phyloP scores from a whole-genome alignment of 2,797 vertebrate genomes.

The Propithecus deckenii region DNA sequence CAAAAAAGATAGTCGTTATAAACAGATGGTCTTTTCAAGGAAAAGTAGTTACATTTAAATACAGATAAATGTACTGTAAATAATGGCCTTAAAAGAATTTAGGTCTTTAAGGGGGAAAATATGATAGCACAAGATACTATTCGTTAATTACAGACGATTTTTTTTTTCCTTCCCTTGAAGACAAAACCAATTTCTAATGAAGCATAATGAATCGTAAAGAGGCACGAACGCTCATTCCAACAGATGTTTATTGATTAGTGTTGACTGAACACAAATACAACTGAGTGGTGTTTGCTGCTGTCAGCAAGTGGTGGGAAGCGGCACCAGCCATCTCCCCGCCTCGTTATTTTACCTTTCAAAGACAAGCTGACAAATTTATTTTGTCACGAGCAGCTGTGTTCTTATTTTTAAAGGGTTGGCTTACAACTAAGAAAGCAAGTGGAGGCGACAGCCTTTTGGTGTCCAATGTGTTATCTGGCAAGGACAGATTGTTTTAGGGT shows the following conservation, averaged over 20 bases:
- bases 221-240: constrained; percentile 82
- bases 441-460: constrained; percentile 72
- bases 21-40: constrained; percentile 87
- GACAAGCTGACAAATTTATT: constrained; percentile 88
- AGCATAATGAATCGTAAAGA: constrained; percentile 84
- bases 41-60: constrained; percentile 84
- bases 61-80: constrained; percentile 85
- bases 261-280: constrained; percentile 84
- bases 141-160: constrained; percentile 80
- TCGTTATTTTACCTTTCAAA: constrained; percentile 77
- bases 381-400: constrained; percentile 87
- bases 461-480: constrained; percentile 69
- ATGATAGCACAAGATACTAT: constrained; percentile 73
- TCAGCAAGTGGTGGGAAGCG: constrained; percentile 81
- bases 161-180: constrained; percentile 79
- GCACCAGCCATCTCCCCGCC: not conserved
- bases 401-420: constrained; percentile 81
- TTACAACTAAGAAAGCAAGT: constrained; percentile 80
- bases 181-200: constrained; percentile 84
- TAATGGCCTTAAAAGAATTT: constrained; percentile 83
- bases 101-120: constrained; percentile 80
- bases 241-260: constrained; percentile 90
- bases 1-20: constrained; percentile 79
- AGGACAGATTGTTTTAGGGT: constrained; percentile 72
- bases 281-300: constrained; percentile 79